These are phyloP conservation scores for Corythornis vintsioides DNA, from an alignment of 2,113 vertebrate genomes.

Conservation along the genomic window DNA sequence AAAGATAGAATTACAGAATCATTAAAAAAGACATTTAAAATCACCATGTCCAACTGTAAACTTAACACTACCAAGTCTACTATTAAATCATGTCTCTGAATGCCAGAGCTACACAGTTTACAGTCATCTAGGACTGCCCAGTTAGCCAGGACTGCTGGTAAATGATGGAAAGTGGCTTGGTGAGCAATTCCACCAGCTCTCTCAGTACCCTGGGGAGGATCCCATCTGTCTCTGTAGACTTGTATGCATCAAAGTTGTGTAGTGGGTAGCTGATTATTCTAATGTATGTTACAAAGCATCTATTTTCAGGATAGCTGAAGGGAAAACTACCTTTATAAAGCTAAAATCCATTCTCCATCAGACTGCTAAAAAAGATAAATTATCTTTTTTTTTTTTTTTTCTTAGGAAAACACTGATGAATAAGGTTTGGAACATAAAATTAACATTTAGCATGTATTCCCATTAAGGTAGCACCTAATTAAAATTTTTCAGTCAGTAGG, in stretches of 20 bases:
- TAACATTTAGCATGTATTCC: not conserved
- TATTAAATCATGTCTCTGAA: too few relatives aligned
- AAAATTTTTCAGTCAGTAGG: not conserved
- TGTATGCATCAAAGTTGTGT: not conserved
- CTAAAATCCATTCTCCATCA: not conserved
- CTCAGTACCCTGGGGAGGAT: not conserved
- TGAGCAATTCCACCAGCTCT: not conserved
- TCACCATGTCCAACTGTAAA: too few relatives aligned
- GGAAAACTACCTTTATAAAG: not conserved
- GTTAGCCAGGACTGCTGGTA: not conserved
- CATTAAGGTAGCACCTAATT: not conserved
- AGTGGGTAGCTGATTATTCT: not conserved
- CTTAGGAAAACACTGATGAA: not conserved
- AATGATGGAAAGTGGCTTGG: too few relatives aligned
- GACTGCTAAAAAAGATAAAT: not conserved
- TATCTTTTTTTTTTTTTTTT: not conserved
- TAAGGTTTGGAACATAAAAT: not conserved
- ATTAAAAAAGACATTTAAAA: too few relatives aligned
- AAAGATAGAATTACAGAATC: too few relatives aligned
- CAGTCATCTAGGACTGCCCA: too few relatives aligned
- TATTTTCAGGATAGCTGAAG: not conserved
- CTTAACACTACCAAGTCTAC: too few relatives aligned
- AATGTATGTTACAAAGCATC: not conserved
- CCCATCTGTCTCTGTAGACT: not conserved
- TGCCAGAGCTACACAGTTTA: too few relatives aligned